phyloP scores from a whole-genome alignment of 2,797 vertebrate species.

The Aplochiton taeniatus region DNA sequence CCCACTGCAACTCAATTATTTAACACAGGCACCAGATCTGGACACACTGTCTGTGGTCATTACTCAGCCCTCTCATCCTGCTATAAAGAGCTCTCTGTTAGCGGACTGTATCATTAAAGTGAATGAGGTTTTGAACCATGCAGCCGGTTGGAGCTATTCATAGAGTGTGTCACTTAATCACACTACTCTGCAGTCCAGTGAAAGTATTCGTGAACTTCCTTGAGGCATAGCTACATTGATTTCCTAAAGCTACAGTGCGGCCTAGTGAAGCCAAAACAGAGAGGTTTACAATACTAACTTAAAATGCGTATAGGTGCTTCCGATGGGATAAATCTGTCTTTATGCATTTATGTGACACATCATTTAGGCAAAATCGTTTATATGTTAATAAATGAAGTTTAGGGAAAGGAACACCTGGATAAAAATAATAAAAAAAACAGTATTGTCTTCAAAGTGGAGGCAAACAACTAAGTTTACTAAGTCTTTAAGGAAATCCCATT shows the following conservation, averaged over 20 bases:
- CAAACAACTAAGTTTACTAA: background rate
- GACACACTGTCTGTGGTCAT: slow-evolving; percentile 16
- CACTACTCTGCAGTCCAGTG: background rate
- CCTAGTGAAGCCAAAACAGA: too few species aligned
- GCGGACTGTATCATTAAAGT: slow-evolving; percentile 42
- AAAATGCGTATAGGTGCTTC: too few species aligned
- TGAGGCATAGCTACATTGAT: too few species aligned
- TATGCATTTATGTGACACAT: too few species aligned
- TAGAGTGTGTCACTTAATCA: slow-evolving; percentile 10
- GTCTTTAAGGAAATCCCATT: slow-evolving; percentile 13
- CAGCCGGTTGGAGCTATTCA: slow-evolving; percentile 36
- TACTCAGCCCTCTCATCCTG: slow-evolving; percentile 48
- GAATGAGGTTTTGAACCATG: slow-evolving; percentile 38
- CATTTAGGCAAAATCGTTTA: too few species aligned
- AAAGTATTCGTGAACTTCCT: too few species aligned
- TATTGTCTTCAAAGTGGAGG: background rate
- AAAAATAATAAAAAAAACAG: too few species aligned
- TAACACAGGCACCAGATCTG: slow-evolving; percentile 39
- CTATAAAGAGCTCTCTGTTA: slow-evolving; percentile 45
- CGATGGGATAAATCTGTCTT: too few species aligned
- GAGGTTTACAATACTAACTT: too few species aligned
- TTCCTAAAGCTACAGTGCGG: too few species aligned
- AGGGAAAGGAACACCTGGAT: too few species aligned
- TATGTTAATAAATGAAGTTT: too few species aligned
- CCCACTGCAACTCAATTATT: slow-evolving; percentile 64